Evolutionary conservation across 1,140 invertebrate species (phyloP).

Genomic region (Procambarus virginalis): DNA sequence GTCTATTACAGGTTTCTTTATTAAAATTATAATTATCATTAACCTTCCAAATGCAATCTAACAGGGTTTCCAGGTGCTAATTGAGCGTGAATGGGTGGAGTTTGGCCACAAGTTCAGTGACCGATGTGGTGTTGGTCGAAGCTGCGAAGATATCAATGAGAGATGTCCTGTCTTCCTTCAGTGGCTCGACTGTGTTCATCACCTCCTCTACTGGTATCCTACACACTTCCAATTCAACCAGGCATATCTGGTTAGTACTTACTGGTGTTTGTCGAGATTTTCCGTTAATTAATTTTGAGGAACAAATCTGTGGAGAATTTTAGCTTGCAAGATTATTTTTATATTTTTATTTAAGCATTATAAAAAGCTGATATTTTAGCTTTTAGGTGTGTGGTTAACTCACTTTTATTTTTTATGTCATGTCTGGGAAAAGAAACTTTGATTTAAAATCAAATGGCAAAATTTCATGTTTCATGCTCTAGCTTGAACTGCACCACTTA

Average conservation of each 20-base stretch:
- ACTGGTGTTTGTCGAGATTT: too few species aligned
- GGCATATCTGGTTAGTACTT: conserved; percentile 90
- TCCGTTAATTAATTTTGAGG: too few species aligned
- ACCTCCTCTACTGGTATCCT: conserved; percentile 91
- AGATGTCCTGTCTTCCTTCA: conserved; percentile 97
- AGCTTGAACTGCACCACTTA: too few species aligned
- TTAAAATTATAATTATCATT: not conserved
- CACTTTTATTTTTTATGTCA: too few species aligned
- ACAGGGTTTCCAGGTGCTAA: conserved; percentile 91
- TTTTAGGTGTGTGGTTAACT: too few species aligned
- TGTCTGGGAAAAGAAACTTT: too few species aligned
- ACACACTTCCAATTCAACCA: conserved; percentile 96
- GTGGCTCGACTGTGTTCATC: conserved; percentile 97
- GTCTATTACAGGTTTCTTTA: not conserved
- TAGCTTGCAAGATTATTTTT: too few species aligned
- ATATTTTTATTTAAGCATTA: too few species aligned
- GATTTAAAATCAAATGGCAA: too few species aligned
- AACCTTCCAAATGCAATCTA: conserved; percentile 66
- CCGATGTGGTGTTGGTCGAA: conserved; percentile 89
- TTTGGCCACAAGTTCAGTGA: conserved; percentile 98
- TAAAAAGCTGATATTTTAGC: too few species aligned
- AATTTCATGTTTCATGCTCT: too few species aligned
- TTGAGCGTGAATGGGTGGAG: conserved; percentile 96
- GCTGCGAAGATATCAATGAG: conserved; percentile 89
- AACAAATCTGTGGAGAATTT: too few species aligned